A percentile compares a stretch with the other conserved stretches of the same genome.
Evolutionary conservation across 2,113 vertebrate genomes (phyloP).

Genomic region (Mesoclemmys tuberculata): DNA sequence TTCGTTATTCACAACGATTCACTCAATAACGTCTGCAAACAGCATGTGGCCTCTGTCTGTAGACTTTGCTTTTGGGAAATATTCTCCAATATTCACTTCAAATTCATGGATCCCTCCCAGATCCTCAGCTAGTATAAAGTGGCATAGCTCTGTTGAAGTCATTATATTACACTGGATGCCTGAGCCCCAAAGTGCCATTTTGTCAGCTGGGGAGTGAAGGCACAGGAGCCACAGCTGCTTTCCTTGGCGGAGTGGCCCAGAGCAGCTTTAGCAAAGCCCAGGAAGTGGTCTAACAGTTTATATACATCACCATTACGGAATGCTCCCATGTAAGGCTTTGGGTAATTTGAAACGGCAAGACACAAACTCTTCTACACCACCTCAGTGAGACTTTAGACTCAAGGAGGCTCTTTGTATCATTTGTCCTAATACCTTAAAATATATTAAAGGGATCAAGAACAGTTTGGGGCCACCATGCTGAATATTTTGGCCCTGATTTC

Average conservation of each 20-base stretch:
- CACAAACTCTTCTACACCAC: background rate
- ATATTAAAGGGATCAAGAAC: background rate
- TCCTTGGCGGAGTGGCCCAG: background rate
- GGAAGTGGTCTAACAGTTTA: fast-evolving
- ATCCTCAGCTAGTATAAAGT: background rate
- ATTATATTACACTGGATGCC: background rate
- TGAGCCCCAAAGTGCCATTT: background rate
- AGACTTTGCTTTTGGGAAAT: background rate
- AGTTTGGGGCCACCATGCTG: fast-evolving
- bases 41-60: background rate
- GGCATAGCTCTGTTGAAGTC: background rate
- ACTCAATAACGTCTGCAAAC: background rate
- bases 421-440: background rate
- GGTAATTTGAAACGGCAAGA: background rate
- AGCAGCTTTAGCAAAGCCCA: fast-evolving
- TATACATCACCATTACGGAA: background rate
- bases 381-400: background rate
- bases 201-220: background rate
- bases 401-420: background rate
- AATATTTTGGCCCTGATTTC: background rate
- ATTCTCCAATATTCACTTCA: background rate
- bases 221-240: background rate
- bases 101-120: background rate
- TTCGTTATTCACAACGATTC: background rate
- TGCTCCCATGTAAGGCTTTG: background rate